These are phyloP conservation scores for Temnothorax curvispinosus DNA, from an alignment of 1,140 invertebrate genomes.

Conservation along the genomic window DNA sequence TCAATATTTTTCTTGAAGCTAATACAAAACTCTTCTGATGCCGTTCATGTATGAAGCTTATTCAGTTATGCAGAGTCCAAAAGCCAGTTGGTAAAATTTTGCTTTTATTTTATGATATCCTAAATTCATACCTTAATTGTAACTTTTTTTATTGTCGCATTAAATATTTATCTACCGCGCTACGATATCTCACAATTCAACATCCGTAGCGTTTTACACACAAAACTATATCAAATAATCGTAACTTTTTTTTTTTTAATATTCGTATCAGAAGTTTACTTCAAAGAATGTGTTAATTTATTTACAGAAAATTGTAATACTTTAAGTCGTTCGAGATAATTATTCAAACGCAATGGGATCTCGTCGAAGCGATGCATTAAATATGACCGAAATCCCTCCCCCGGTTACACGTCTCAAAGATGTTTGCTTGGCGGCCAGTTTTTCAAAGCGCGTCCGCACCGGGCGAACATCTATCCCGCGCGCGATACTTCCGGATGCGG, in stretches of 20 bases:
- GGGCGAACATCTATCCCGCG: conserved; percentile 56
- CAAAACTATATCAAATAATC: background rate
- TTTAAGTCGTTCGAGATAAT: background rate
- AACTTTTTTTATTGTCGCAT: background rate
- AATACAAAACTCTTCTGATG: background rate
- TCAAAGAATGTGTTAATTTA: background rate
- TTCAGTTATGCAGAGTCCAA: too few relatives aligned
- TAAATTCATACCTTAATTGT: background rate
- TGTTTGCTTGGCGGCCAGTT: conserved; percentile 41
- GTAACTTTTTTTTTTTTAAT: background rate
- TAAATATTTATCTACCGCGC: background rate
- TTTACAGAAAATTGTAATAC: background rate
- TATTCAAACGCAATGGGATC: background rate
- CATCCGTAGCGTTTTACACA: background rate
- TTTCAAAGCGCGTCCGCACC: conserved; percentile 31
- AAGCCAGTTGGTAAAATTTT: background rate
- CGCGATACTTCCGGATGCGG: conserved; percentile 72
- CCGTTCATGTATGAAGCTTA: background rate
- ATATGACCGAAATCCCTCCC: background rate
- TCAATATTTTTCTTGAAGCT: background rate
- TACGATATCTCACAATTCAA: background rate
- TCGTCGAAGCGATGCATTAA: background rate
- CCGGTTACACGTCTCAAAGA: conserved; percentile 17
- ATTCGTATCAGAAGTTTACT: background rate
- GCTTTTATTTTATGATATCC: conserved; percentile 9